Percentiles rank a stretch among this genome's conserved stretches.
phyloP scores from a whole-genome alignment of 2,113 vertebrate genomes.

The Crypturellus undulatus region DNA sequence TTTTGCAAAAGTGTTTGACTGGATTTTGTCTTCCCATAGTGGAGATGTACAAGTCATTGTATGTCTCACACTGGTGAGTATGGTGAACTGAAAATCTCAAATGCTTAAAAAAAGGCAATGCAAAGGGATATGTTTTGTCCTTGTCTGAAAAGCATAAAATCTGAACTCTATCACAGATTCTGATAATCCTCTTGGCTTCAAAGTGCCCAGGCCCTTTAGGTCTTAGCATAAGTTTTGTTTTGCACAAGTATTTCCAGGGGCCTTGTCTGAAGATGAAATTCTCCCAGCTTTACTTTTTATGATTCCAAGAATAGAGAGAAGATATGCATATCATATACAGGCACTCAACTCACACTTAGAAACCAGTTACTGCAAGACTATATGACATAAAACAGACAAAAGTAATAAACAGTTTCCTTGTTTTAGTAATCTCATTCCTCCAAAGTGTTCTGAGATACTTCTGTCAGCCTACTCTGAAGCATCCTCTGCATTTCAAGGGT shows the following conservation, averaged over 20 bases:
- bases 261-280: background rate
- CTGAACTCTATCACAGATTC: background rate
- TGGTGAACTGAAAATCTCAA: background rate
- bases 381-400: background rate
- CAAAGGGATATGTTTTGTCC: background rate
- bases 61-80: background rate
- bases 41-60: accelerated
- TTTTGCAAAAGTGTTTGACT: background rate
- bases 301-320: background rate
- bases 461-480: background rate
- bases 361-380: background rate
- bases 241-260: background rate
- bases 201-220: background rate
- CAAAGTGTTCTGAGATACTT: background rate
- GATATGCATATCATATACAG: background rate
- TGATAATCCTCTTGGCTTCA: background rate
- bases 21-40: background rate
- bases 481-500: background rate
- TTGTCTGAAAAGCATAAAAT: background rate
- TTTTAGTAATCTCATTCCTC: background rate
- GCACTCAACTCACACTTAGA: background rate
- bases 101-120: background rate
- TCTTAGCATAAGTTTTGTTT: background rate
- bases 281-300: background rate
- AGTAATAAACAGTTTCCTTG: background rate